Evolutionary conservation across 2,797 vertebrate genomes (phyloP).

Genomic region (Mallotus villosus): DNA sequence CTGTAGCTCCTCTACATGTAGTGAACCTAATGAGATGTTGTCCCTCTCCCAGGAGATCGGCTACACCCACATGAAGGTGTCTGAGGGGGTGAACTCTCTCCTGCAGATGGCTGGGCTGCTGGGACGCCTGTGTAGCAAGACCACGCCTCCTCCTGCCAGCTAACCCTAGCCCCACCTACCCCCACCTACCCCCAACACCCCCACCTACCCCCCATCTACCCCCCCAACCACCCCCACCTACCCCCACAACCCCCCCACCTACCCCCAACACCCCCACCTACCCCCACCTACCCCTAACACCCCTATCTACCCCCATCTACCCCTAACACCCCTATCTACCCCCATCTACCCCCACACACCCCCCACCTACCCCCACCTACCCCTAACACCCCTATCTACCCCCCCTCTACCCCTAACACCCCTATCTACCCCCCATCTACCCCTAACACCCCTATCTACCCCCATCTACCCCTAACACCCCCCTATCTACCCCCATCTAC

Average conservation of each 20-base stretch:
- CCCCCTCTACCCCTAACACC: not conserved
- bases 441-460: not conserved
- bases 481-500: too few species aligned
- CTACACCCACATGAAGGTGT: conserved; percentile 92
- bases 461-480: not conserved
- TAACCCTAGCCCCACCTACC: conserved; percentile 33
- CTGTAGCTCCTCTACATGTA: too few species aligned
- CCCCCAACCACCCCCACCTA: conserved; percentile 12
- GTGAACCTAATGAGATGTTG: not conserved
- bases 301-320: too few species aligned
- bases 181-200: not conserved
- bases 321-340: too few species aligned
- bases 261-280: too few species aligned
- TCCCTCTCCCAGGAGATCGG: conserved; percentile 86
- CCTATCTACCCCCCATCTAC: conserved; percentile 60
- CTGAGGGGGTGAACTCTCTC: conserved; percentile 92
- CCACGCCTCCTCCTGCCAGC: conserved; percentile 76
- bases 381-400: not conserved
- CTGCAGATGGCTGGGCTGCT: conserved; percentile 94
- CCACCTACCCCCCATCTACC: not conserved
- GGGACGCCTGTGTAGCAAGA: conserved; percentile 90
- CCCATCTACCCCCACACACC: too few species aligned
- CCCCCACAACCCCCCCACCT: too few species aligned
- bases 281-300: too few species aligned
- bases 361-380: too few species aligned